Percentiles rank a stretch among this genome's conserved stretches.
Conservation (phyloP, 2,113 vertebrate species). For the Crotalus helleri region DNA sequence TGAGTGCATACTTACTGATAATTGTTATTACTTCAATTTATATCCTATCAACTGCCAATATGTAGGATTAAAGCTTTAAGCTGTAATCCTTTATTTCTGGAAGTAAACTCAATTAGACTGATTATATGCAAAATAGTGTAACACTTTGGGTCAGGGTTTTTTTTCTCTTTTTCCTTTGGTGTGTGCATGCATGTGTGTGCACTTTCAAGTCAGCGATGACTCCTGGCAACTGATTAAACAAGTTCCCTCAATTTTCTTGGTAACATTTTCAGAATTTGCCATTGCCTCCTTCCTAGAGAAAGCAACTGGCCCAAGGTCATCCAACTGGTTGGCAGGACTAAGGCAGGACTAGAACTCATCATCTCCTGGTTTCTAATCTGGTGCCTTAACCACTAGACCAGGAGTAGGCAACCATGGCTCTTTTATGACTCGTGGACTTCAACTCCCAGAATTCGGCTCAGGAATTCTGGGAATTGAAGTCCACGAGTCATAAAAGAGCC, state of each 20-base stretch:
- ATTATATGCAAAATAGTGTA: background rate
- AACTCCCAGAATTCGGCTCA: no score
- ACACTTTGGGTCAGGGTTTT: background rate
- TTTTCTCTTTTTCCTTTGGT: background rate
- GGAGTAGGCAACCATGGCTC: no score
- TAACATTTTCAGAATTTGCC: background rate
- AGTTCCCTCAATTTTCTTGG: background rate
- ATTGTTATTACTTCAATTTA: background rate
- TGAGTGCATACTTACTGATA: background rate
- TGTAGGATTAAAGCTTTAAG: background rate
- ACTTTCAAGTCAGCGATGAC: background rate
- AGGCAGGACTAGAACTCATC: background rate
- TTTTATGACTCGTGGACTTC: no score
- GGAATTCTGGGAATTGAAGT: no score
- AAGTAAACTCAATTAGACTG: background rate
- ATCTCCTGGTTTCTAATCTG: background rate
- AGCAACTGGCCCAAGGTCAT: background rate
- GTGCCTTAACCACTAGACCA: background rate
- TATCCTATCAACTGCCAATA: background rate
- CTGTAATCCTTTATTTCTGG: background rate
- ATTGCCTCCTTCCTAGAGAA: background rate
- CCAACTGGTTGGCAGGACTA: background rate
- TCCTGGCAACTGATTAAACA: background rate
- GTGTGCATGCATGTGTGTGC: background rate
- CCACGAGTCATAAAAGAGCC: no score